These are phyloP conservation scores for Champsocephalus gunnari DNA, from an alignment of 2,797 vertebrate species.

Conservation along the genomic window DNA sequence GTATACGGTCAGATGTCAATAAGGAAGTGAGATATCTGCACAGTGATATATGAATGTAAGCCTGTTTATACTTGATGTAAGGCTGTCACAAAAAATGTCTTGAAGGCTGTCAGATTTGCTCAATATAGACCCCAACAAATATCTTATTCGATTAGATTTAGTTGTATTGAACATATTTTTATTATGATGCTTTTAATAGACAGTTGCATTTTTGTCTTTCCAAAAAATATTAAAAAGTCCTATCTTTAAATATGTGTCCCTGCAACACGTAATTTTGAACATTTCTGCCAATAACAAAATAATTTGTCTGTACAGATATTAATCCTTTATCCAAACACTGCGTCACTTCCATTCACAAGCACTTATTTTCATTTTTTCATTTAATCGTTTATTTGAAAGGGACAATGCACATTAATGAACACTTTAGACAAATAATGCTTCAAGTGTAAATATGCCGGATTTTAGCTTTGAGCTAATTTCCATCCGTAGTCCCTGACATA, in stretches of 20 bases:
- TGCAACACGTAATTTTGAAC: neutral
- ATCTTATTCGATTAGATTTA: neutral
- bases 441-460: no score
- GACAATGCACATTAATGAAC: no score
- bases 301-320: neutral
- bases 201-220: neutral
- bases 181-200: neutral
- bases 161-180: neutral
- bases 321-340: neutral
- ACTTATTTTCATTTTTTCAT: neutral
- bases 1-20: slow-evolving; percentile 11
- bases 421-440: no score
- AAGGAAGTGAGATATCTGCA: neutral
- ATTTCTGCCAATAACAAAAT: neutral
- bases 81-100: neutral
- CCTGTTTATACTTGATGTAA: neutral
- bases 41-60: no score
- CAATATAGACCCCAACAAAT: neutral
- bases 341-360: neutral
- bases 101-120: neutral
- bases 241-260: neutral
- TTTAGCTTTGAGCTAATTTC: no score
- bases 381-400: no score
- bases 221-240: neutral
- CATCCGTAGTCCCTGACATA: no score